A percentile compares a stretch with the other conserved stretches of the same genome.
These are phyloP conservation scores for Philopedon plagiatum DNA, from an alignment of 2,888 invertebrate species.

Conservation along the genomic window DNA sequence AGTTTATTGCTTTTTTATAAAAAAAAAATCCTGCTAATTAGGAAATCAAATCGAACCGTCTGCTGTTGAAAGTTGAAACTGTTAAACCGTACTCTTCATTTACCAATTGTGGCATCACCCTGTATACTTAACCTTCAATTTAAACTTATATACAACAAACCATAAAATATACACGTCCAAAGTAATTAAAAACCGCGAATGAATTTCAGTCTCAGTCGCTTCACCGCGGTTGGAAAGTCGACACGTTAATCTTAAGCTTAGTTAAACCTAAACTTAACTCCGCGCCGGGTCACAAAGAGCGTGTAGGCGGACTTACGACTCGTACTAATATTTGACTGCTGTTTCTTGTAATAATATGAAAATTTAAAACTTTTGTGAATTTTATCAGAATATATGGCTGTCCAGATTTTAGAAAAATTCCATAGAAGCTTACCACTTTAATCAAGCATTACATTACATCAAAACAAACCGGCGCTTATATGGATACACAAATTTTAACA, in stretches of 20 bases:
- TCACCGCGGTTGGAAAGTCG: slow-evolving; percentile 32
- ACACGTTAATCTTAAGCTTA: slow-evolving; percentile 27
- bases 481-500: background rate
- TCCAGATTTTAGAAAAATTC: background rate
- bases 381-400: background rate
- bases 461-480: background rate
- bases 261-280: slow-evolving; percentile 18
- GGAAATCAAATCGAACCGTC: background rate
- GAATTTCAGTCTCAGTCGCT: slow-evolving; percentile 43
- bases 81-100: background rate
- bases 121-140: slow-evolving; percentile 43
- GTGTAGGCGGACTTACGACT: slow-evolving; percentile 23
- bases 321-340: slow-evolving; percentile 7
- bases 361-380: background rate
- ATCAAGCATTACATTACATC: too few species aligned
- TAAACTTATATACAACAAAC: slow-evolving; percentile 27
- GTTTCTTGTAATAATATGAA: background rate
- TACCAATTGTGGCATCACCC: background rate
- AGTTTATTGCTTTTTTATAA: background rate
- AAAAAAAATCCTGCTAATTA: background rate
- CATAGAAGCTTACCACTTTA: too few species aligned
- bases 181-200: slow-evolving; percentile 42
- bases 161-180: slow-evolving; percentile 30
- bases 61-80: too few species aligned
- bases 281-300: slow-evolving; percentile 22